Conservation (phyloP, 2,113 vertebrate species). For the Oncorhynchus tshawytscha region DNA sequence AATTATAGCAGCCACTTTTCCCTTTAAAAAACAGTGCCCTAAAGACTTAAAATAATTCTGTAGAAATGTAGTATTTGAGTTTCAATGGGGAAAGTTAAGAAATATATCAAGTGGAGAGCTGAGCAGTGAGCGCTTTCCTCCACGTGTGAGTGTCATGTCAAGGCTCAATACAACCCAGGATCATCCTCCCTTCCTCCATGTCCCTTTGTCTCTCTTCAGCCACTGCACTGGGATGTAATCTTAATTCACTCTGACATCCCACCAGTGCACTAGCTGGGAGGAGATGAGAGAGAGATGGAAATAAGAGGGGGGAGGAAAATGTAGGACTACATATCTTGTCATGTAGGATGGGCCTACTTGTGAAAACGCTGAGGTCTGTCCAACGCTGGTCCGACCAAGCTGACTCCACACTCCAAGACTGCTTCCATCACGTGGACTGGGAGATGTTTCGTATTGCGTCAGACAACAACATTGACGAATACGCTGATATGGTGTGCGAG, state of each 20-base stretch:
- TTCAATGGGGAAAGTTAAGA: neutral
- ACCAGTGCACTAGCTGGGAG: slow-evolving; percentile 44
- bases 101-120: neutral
- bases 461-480: too few species aligned
- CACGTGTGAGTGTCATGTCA: neutral
- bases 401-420: too few species aligned
- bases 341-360: slow-evolving; percentile 42
- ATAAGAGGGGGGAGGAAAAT: slow-evolving; percentile 23
- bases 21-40: too few species aligned
- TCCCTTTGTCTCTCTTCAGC: neutral
- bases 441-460: too few species aligned
- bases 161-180: neutral
- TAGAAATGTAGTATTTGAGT: neutral
- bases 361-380: too few species aligned
- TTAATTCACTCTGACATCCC: slow-evolving; percentile 60
- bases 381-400: too few species aligned
- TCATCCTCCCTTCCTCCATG: neutral
- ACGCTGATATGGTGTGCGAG: too few species aligned
- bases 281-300: slow-evolving; percentile 40
- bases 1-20: too few species aligned
- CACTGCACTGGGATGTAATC: slow-evolving; percentile 15
- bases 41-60: too few species aligned
- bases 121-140: neutral
- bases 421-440: too few species aligned
- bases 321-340: slow-evolving; percentile 48